A percentile compares a stretch with the other conserved stretches of the same genome.
Evolutionary conservation across 2,797 vertebrate genomes (phyloP).

Genomic region (Falco columbarius): DNA sequence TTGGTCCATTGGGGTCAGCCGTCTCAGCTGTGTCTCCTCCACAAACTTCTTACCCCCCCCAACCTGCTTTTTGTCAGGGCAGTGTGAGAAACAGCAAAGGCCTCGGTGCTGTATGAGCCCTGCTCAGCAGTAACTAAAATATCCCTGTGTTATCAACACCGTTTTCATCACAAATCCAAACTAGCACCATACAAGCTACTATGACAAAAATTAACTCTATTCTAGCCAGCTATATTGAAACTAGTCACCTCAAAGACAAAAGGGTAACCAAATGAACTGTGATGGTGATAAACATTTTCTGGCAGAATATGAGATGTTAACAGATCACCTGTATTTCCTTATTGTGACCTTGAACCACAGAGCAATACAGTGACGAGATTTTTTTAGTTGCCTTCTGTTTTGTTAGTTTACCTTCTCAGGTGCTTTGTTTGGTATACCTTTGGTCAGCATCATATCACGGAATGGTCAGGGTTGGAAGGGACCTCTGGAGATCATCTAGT

Average conservation of each 20-base stretch:
- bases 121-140: not conserved
- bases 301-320: not conserved
- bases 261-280: not conserved
- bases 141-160: fast-evolving
- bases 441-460: not conserved
- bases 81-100: not conserved
- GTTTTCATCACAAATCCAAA: not conserved
- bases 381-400: not conserved
- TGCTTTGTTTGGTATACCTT: not conserved
- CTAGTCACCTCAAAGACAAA: not conserved
- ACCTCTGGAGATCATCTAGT: too few relatives aligned
- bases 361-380: not conserved
- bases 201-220: not conserved
- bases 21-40: not conserved
- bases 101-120: not conserved
- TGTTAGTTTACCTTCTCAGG: not conserved
- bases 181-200: not conserved
- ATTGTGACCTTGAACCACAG: not conserved
- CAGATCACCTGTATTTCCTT: not conserved
- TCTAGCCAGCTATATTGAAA: not conserved
- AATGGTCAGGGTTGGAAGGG: too few relatives aligned
- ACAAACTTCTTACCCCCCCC: not conserved
- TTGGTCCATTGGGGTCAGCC: not conserved
- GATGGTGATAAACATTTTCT: not conserved
- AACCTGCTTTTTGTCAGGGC: not conserved